phyloP scores from a whole-genome alignment of 2,888 invertebrate species.

The Leptopilina drosophilae region DNA sequence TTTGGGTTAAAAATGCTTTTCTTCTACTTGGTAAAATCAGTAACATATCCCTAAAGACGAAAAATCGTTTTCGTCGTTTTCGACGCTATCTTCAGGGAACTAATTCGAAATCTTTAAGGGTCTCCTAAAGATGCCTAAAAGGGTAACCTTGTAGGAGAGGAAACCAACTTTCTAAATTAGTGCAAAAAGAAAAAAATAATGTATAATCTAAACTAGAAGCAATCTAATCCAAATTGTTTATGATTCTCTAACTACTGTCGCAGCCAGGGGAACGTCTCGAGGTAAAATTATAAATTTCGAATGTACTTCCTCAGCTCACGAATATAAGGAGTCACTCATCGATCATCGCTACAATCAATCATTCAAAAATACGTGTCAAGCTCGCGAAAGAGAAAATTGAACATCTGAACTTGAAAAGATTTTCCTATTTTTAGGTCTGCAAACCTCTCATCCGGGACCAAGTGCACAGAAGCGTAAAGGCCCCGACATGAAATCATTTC shows the following conservation, averaged over 20 bases:
- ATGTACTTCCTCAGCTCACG: constrained; percentile 62
- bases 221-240: constrained; percentile 63
- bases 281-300: constrained; percentile 68
- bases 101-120: too few species aligned
- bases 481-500: constrained; percentile 90
- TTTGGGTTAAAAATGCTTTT: too few species aligned
- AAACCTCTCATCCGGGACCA: constrained; percentile 94
- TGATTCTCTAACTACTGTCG: constrained; percentile 70
- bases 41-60: too few species aligned
- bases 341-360: constrained; percentile 54
- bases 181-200: not conserved
- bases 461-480: constrained; percentile 92
- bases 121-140: too few species aligned
- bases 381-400: constrained; percentile 42
- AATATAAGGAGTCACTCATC: constrained; percentile 63
- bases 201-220: not conserved
- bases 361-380: not conserved
- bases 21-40: too few species aligned
- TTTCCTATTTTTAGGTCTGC: constrained; percentile 80
- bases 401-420: not conserved
- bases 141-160: too few species aligned
- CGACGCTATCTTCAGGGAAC: too few species aligned
- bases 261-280: constrained; percentile 73
- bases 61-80: too few species aligned
- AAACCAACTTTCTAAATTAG: too few species aligned